phyloP scores from a whole-genome alignment of 1,140 invertebrate species.

The Tribolium castaneum region DNA sequence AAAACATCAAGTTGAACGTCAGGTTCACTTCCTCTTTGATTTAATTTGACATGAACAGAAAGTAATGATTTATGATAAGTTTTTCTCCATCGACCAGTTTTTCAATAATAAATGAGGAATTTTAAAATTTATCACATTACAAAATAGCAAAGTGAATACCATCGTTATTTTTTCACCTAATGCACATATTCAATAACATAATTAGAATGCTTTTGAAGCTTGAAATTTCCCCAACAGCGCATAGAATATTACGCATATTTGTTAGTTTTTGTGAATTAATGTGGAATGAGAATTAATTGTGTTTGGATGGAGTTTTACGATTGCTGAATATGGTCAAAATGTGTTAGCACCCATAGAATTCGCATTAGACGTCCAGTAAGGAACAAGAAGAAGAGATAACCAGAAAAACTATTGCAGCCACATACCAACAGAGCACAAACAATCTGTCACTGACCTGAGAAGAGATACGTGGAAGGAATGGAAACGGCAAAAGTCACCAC shows the following conservation, averaged over 20 bases:
- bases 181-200: slow-evolving; percentile 22
- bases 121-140: slow-evolving; percentile 28
- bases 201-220: slow-evolving; percentile 18
- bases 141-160: slow-evolving; percentile 14
- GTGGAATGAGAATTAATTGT: slow-evolving; percentile 41
- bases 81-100: slow-evolving; percentile 12
- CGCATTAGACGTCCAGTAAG: slow-evolving; percentile 44
- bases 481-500: slow-evolving; percentile 21
- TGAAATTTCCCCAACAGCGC: slow-evolving; percentile 16
- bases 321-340: slow-evolving; percentile 47
- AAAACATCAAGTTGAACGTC: slow-evolving; percentile 4
- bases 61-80: slow-evolving; percentile 36
- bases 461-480: slow-evolving; percentile 46
- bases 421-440: slow-evolving; percentile 52
- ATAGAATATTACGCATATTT: slow-evolving; percentile 23
- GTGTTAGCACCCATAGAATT: slow-evolving; percentile 45
- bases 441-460: slow-evolving; percentile 53
- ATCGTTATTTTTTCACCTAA: background rate
- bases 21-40: slow-evolving; percentile 27
- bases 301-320: slow-evolving; percentile 27
- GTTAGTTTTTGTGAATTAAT: slow-evolving; percentile 45
- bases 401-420: slow-evolving; percentile 45
- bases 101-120: slow-evolving; percentile 33
- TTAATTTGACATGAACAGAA: slow-evolving; percentile 38
- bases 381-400: slow-evolving; percentile 46